Evolutionary conservation across 2,888 invertebrate genomes (phyloP).

Genomic region (Ptilodon capucinus): DNA sequence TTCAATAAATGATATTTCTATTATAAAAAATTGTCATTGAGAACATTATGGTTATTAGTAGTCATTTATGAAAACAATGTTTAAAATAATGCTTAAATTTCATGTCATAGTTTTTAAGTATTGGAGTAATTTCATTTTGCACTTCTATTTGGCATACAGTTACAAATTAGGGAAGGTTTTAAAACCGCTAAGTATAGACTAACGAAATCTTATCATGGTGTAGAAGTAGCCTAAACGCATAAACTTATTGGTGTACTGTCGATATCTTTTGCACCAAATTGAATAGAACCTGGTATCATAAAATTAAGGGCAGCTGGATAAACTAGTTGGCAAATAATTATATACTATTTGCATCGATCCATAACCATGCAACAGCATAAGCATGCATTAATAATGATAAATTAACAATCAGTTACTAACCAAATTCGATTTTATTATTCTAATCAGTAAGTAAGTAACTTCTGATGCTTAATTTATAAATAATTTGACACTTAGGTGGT

Average conservation of each 20-base stretch:
- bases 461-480: slow-evolving; percentile 29
- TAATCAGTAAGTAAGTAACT: background rate
- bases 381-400: slow-evolving; percentile 23
- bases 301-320: slow-evolving; percentile 45
- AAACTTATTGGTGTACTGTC: slow-evolving; percentile 56
- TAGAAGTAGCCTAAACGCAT: slow-evolving; percentile 71
- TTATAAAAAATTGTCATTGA: slow-evolving; percentile 79
- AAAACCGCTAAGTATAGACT: slow-evolving; percentile 66
- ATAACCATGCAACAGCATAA: slow-evolving; percentile 23
- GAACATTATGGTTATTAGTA: slow-evolving; percentile 76
- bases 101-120: slow-evolving; percentile 81
- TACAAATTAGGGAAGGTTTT: slow-evolving; percentile 71
- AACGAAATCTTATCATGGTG: slow-evolving; percentile 71
- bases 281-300: slow-evolving; percentile 32
- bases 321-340: slow-evolving; percentile 20
- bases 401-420: slow-evolving; percentile 13
- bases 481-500: slow-evolving; percentile 32
- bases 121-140: slow-evolving; percentile 78
- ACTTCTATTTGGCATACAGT: slow-evolving; percentile 75
- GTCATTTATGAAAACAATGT: slow-evolving; percentile 74
- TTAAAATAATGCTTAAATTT: slow-evolving; percentile 74
- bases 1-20: slow-evolving; percentile 81
- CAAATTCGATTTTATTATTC: slow-evolving; percentile 17
- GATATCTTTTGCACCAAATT: slow-evolving; percentile 55
- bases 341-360: slow-evolving; percentile 25